Evolutionary conservation across 2,888 invertebrate genomes (phyloP), one percentile per base, ranked within the genome.

Genomic region (Dicranocentrus wangi): DNA sequence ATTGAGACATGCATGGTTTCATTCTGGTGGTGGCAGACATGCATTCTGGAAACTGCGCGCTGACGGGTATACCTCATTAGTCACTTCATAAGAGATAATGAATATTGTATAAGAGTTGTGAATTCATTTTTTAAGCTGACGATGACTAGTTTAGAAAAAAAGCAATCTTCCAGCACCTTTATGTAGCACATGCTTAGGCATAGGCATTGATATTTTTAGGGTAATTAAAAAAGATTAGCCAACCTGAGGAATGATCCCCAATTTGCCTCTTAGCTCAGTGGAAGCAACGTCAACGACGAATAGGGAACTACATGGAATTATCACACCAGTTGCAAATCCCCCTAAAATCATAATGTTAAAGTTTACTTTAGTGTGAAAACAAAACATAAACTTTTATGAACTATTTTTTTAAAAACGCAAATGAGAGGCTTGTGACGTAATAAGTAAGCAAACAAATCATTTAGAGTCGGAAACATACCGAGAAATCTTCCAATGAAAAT

Each of bases 241-340:
- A 32, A 83, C 85, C 80, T 85, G 85, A 7, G 85, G 85, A 0
- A 85, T 3, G 7, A 85, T 82, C 8, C 85, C 85, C 5, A 85
- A 47, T 27, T 72, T 65, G 0, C 85, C 85, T 27, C 85, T 32
- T 0, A 79, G 76, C 42, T 63, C 55, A 15, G 82, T 63, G 23
- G 77, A 71, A 0, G 83, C 82, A 32, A 83, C 61, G 32, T 85
- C 84, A 7, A 85, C 82, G 0, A 84, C 76, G 60, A 85, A 85
- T 13, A 86, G 55, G 25, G 84, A 84, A 27, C 83, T 72, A 58
- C 82, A 84, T 23, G 82, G 78, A 32, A 85, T 84, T 3, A 82
- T 81, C 13, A 84, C 76, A 1, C 84, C 85, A 28, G 77, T 69
- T 21, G 73, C 85, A 42, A 84, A 47, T 25, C 85, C 85, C 10